phyloP scores from a whole-genome alignment of 2,888 invertebrate genomes.

The Anthophora plumipes region DNA sequence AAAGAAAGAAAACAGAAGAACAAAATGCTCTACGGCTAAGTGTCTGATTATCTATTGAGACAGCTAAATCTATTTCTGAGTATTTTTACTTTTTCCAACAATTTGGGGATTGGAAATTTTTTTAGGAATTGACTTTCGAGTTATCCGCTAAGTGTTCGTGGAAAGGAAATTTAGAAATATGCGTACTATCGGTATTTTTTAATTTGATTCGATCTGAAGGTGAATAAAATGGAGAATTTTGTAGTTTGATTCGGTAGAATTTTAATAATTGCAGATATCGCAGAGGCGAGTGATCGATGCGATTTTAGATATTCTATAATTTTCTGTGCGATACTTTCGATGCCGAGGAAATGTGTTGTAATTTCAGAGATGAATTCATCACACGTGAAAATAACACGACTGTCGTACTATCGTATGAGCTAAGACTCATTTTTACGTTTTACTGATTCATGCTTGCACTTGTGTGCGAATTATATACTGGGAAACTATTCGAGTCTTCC shows the following conservation, averaged over 20 bases:
- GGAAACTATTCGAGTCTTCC: conserved; percentile 16
- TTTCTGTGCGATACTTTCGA: neutral
- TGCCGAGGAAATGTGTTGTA: neutral
- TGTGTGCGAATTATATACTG: neutral
- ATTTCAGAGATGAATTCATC: neutral
- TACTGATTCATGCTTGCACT: neutral
- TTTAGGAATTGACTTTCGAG: too few relatives aligned
- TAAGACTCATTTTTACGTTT: neutral
- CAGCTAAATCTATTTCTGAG: neutral
- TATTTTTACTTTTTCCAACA: too few relatives aligned
- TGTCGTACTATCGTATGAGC: neutral
- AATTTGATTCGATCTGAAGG: too few relatives aligned
- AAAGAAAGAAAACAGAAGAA: neutral
- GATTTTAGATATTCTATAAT: too few relatives aligned
- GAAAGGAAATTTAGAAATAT: too few relatives aligned
- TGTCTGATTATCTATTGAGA: neutral
- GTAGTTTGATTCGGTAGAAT: too few relatives aligned
- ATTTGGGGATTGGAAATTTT: too few relatives aligned
- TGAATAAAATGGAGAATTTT: too few relatives aligned
- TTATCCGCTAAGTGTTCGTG: too few relatives aligned
- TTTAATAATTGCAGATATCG: too few relatives aligned
- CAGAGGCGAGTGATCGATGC: too few relatives aligned
- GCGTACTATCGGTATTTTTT: too few relatives aligned
- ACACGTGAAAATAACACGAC: neutral
- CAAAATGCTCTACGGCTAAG: neutral